Base-by-base conservation (phyloP, 2,113 vertebrate species). In the Myotis brandtii region DNA sequence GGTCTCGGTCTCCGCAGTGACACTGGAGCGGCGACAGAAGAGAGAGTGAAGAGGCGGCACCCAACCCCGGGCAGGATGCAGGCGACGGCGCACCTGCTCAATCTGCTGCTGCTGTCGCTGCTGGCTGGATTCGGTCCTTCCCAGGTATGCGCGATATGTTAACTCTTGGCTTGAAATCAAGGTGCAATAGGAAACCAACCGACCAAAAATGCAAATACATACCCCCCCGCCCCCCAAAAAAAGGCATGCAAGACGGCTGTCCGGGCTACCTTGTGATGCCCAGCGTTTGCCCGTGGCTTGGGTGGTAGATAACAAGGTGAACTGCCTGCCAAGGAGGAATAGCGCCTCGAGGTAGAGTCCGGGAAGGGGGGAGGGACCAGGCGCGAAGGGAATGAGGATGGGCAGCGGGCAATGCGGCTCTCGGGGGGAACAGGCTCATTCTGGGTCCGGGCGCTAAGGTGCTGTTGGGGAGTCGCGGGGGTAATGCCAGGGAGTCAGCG, bases 71-170 rank as follows among this genome's bases (percentile, higher is more conserved):
- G 96, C 98, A 99, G 98, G 97, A 99, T 99, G 99, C 99, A 98
- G 98, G 97, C 99, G 97, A 98, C 98, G 95, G 98, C 98, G 98
- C 98, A 86, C 93, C 96, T 99, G 72, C 97, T 99, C 97, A 98
- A 98, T 97, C 98, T 99, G 88, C 98, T 99, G 91, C 98, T 98
- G 96, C 98, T 98, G 96, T 98, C 99, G 95, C 96, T 98, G 97
- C 97, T 99, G 95, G 99, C 99, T 97, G 99, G 99, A 98, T 98
- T 99, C 94, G 99, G 99, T 25, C 99, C 99, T 66, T 99, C 99
- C 40, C 98, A 99, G 99, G 99, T 99, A 99, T 97, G 99, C 94
- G n/a, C 66, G 75, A 79, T 80, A 84, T 85, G 92, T 91, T 89
- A 81, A 96, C 86, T 96, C 69, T 93, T 79, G 34, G 34, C 91